Conservation (phyloP, 2,888 invertebrate species). For the Euphydryas editha region DNA sequence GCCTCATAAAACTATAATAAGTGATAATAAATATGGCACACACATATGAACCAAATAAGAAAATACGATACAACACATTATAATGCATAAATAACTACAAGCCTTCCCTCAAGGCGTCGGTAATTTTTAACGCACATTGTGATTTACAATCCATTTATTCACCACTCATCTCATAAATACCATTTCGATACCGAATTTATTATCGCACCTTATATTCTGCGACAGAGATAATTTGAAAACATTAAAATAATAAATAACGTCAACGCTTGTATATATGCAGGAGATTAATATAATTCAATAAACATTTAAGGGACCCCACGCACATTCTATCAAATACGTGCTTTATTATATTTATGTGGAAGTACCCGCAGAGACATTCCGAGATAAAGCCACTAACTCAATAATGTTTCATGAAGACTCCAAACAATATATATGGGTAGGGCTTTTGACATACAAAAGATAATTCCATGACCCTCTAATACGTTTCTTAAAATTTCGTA, state of each 20-base stretch:
- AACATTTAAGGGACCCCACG: slow-evolving; percentile 32
- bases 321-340: slow-evolving; percentile 31
- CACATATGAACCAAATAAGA: not conserved
- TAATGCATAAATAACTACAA: slow-evolving; percentile 2
- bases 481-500: no score
- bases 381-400: slow-evolving; percentile 51
- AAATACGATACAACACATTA: not conserved
- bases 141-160: slow-evolving; percentile 30
- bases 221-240: slow-evolving; percentile 24
- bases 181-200: slow-evolving; percentile 32
- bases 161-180: slow-evolving; percentile 23
- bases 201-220: slow-evolving; percentile 19
- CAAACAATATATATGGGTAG: slow-evolving; percentile 30
- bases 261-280: slow-evolving; percentile 34
- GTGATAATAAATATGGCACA: not conserved
- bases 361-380: slow-evolving; percentile 42
- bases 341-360: slow-evolving; percentile 30
- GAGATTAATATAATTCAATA: slow-evolving; percentile 42
- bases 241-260: slow-evolving; percentile 40
- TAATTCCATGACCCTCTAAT: not conserved
- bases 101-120: slow-evolving; percentile 6
- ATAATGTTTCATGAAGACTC: slow-evolving; percentile 48
- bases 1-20: not conserved
- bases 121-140: slow-evolving; percentile 19
- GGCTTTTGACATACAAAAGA: not conserved